Evolutionary conservation across 2,888 invertebrate species (phyloP).

Genomic region (Chaetoderma sp.): DNA sequence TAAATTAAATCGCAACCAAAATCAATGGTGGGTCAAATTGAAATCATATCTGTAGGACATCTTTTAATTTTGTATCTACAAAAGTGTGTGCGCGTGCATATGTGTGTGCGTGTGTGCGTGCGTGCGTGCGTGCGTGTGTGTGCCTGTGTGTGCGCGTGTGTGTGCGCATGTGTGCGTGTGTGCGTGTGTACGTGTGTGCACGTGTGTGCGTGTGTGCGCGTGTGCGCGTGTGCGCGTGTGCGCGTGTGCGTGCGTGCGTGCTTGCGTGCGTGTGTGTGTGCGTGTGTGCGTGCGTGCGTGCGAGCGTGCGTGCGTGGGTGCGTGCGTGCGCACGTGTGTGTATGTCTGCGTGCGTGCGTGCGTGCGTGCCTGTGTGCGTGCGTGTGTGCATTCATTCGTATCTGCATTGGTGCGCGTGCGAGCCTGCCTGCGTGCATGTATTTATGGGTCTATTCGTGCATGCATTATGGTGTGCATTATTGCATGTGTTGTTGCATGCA

Average conservation of each 20-base stretch:
- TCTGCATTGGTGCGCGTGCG: conserved; percentile 5
- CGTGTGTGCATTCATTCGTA: conserved; percentile 8
- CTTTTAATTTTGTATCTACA: no score
- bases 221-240: conserved; percentile 1
- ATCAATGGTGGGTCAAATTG: no score
- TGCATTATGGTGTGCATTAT: no score
- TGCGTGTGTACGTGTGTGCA: background rate
- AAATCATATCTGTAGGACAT: no score
- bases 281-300: background rate
- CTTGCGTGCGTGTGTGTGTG: background rate
- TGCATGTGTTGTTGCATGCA: no score
- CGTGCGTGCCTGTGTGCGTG: no score
- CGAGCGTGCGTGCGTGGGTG: background rate
- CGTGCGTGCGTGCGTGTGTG: background rate
- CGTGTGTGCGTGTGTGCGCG: background rate
- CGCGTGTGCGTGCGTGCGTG: no score
- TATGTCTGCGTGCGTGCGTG: no score
- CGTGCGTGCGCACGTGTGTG: background rate
- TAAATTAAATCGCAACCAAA: no score
- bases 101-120: no score
- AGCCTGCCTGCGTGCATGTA: background rate
- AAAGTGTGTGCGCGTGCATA: no score
- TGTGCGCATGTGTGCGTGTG: conserved; percentile 7
- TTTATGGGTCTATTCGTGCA: no score
- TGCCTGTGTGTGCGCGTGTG: conserved; percentile 2